Conservation (phyloP, 2,888 invertebrate genomes). For the Druceiella hillmani region DNA sequence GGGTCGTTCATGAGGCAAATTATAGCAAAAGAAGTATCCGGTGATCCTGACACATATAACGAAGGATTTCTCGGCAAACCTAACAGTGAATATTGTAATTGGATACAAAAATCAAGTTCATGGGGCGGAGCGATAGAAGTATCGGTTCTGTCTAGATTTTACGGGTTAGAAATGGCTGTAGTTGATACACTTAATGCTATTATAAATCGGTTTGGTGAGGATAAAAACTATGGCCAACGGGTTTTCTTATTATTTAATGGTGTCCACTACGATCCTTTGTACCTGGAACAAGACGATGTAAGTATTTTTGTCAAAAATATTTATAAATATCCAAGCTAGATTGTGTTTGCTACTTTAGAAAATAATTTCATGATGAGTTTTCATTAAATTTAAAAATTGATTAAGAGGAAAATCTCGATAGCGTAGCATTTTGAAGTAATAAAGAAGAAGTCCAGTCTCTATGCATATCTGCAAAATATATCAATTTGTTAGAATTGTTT, state of each 20-base stretch:
- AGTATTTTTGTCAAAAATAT: slow-evolving; percentile 31
- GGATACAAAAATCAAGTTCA: slow-evolving; percentile 83
- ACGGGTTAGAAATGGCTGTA: slow-evolving; percentile 88
- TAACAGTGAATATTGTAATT: slow-evolving; percentile 78
- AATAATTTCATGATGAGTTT: too few relatives aligned
- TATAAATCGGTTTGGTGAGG: slow-evolving; percentile 91
- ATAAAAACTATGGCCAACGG: slow-evolving; percentile 74
- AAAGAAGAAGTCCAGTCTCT: too few relatives aligned
- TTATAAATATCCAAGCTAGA: too few relatives aligned
- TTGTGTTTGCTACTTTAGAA: too few relatives aligned
- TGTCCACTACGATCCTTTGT: slow-evolving; percentile 93
- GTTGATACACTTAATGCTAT: slow-evolving; percentile 87
- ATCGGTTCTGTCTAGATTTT: slow-evolving; percentile 79
- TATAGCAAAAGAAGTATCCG: slow-evolving; percentile 77
- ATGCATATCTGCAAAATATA: too few relatives aligned
- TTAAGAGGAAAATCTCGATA: too few relatives aligned
- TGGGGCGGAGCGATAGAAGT: slow-evolving; percentile 98
- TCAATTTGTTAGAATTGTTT: too few relatives aligned
- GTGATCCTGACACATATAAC: slow-evolving; percentile 71
- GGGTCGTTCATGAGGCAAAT: slow-evolving; percentile 77
- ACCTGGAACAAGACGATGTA: slow-evolving; percentile 76
- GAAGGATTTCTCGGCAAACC: slow-evolving; percentile 84
- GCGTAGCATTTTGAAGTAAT: too few relatives aligned
- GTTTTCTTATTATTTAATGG: slow-evolving; percentile 92
- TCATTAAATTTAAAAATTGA: too few relatives aligned